These are phyloP conservation scores for Melanaphis sacchari DNA, from an alignment of 1,140 invertebrate genomes.

Conservation along the genomic window DNA sequence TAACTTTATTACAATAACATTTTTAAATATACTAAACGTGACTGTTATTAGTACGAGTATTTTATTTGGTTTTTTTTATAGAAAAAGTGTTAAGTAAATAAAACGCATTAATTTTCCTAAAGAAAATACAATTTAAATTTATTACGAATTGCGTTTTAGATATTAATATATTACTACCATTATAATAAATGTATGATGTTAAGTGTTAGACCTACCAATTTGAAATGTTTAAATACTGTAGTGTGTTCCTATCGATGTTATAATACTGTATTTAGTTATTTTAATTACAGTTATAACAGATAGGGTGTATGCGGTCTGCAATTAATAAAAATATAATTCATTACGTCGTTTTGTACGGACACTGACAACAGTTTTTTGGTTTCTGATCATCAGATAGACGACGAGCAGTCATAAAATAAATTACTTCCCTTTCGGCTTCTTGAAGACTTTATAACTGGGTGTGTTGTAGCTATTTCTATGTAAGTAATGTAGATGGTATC, in stretches of 20 bases:
- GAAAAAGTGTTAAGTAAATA: too few relatives aligned
- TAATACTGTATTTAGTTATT: neutral
- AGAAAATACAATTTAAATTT: too few relatives aligned
- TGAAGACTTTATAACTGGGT: neutral
- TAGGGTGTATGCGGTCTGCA: neutral
- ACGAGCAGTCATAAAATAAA: neutral
- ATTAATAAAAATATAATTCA: neutral
- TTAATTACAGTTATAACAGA: neutral
- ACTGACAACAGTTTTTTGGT: neutral
- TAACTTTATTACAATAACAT: too few relatives aligned
- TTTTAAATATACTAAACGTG: too few relatives aligned
- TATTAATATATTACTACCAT: too few relatives aligned
- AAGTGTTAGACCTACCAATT: too few relatives aligned
- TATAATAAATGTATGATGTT: neutral
- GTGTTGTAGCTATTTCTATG: neutral
- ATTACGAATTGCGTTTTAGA: too few relatives aligned
- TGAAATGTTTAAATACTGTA: neutral
- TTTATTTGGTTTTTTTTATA: too few relatives aligned
- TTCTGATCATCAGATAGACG: neutral
- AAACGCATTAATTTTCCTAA: too few relatives aligned
- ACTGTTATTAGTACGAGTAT: too few relatives aligned
- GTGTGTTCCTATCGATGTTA: neutral
- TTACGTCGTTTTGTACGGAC: neutral
- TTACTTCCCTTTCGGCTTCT: too few relatives aligned
- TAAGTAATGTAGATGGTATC: neutral